A percentile compares a stretch with the other conserved stretches of the same genome.
phyloP scores from a whole-genome alignment of 2,797 vertebrate species.

The Arvicola amphibius region DNA sequence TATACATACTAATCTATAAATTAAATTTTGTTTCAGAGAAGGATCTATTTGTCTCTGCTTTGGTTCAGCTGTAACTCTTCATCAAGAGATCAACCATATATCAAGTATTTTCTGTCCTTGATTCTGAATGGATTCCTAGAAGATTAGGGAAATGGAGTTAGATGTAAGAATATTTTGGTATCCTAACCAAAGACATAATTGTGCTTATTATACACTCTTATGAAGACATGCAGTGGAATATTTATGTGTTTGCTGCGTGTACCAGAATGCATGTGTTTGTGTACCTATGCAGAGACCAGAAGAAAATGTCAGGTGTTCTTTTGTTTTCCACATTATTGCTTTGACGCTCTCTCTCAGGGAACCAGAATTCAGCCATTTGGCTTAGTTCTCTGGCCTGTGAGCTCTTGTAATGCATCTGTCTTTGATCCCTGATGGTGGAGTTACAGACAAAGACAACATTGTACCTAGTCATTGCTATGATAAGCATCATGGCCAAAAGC shows the following conservation, averaged over 20 bases:
- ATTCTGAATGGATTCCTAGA: slow-evolving; percentile 42
- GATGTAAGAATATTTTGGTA: neutral
- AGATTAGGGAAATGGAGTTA: neutral
- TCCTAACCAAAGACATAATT: neutral
- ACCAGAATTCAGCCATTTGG: neutral
- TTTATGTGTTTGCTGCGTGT: neutral
- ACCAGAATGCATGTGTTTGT: too few relatives aligned
- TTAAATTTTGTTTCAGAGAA: slow-evolving; percentile 1
- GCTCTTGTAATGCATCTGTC: neutral
- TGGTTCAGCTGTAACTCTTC: slow-evolving; percentile 18
- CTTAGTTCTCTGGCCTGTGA: neutral
- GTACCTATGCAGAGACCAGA: neutral
- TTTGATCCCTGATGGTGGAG: too few relatives aligned
- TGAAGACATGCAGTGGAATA: neutral
- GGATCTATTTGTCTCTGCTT: slow-evolving; percentile 6
- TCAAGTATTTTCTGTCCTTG: slow-evolving; percentile 6
- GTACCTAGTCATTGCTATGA: neutral
- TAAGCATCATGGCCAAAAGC: neutral
- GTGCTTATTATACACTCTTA: neutral
- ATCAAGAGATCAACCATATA: slow-evolving; percentile 5
- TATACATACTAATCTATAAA: neutral
- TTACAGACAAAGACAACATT: neutral
- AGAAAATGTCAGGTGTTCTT: neutral
- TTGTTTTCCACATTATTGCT: too few relatives aligned
- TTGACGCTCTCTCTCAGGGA: neutral